Evolutionary conservation across 2,113 vertebrate genomes (phyloP).

Genomic region (Pelusios castaneus): DNA sequence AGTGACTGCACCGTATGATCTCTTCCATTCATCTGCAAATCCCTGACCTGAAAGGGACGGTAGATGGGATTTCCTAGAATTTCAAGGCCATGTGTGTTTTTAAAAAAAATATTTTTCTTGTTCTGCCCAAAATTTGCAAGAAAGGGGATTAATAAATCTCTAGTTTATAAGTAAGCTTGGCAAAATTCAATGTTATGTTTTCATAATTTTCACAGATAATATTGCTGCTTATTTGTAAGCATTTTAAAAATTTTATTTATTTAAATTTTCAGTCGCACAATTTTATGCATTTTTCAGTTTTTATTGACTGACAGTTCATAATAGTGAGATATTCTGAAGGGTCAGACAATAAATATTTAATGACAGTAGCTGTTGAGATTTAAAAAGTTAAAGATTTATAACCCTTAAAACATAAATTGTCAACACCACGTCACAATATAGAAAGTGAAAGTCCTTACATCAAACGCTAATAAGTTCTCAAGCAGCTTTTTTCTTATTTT

Average conservation of each 20-base stretch:
- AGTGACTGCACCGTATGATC: background rate
- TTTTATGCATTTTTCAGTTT: background rate
- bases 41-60: background rate
- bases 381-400: background rate
- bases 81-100: constrained; percentile 15
- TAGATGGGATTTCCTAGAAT: background rate
- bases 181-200: constrained; percentile 17
- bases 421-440: background rate
- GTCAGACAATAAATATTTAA: background rate
- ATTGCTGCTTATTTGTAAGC: background rate
- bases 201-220: constrained; percentile 25
- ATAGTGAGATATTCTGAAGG: background rate
- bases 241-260: background rate
- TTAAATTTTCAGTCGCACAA: background rate
- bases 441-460: background rate
- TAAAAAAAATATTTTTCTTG: constrained; percentile 21
- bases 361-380: background rate
- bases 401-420: background rate
- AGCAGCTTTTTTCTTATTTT: background rate
- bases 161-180: constrained; percentile 29
- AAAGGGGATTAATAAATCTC: constrained; percentile 62
- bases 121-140: constrained; percentile 53
- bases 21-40: background rate
- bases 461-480: background rate
- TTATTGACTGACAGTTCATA: background rate